These are phyloP conservation scores for Caenorhabditis afra DNA, from an alignment of 2,888 invertebrate genomes.

Conservation along the genomic window DNA sequence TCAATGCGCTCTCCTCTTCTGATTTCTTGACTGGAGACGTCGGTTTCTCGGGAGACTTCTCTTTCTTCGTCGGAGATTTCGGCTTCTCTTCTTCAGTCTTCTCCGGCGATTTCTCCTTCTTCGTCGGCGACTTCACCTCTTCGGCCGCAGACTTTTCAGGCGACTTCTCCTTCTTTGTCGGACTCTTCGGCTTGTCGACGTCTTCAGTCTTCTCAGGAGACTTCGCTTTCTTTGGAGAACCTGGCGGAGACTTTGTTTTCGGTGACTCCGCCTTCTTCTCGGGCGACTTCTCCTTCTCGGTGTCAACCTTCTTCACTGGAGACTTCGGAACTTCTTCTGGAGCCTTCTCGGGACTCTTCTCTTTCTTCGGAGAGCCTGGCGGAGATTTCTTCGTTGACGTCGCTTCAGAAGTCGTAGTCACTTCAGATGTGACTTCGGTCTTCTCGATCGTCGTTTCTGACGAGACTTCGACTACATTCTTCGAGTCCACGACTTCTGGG, in stretches of 20 bases:
- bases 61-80: slow-evolving; percentile 46
- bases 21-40: slow-evolving; percentile 26
- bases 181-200: neutral
- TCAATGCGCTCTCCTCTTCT: slow-evolving; percentile 17
- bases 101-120: slow-evolving; percentile 11
- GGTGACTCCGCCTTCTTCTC: slow-evolving; percentile 49
- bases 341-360: slow-evolving; percentile 18
- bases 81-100: neutral
- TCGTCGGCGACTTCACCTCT: slow-evolving; percentile 39
- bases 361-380: slow-evolving; percentile 34
- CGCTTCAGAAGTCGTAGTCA: slow-evolving; percentile 16
- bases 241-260: slow-evolving; percentile 6
- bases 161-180: neutral
- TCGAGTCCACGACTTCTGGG: slow-evolving; percentile 14
- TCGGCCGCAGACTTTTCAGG: slow-evolving; percentile 13
- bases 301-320: slow-evolving; percentile 12
- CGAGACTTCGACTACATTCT: slow-evolving; percentile 12
- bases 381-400: slow-evolving; percentile 34
- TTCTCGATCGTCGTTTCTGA: slow-evolving; percentile 21
- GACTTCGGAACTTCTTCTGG: slow-evolving; percentile 24
- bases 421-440: slow-evolving; percentile 12
- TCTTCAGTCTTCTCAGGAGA: slow-evolving; percentile 34
- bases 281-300: slow-evolving; percentile 43
- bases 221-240: slow-evolving; percentile 27
- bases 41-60: slow-evolving; percentile 40